Percentiles rank a stretch among this genome's conserved stretches.
These are phyloP conservation scores for Sinosuthora webbiana DNA, from an alignment of 2,113 vertebrate species.

Conservation along the genomic window DNA sequence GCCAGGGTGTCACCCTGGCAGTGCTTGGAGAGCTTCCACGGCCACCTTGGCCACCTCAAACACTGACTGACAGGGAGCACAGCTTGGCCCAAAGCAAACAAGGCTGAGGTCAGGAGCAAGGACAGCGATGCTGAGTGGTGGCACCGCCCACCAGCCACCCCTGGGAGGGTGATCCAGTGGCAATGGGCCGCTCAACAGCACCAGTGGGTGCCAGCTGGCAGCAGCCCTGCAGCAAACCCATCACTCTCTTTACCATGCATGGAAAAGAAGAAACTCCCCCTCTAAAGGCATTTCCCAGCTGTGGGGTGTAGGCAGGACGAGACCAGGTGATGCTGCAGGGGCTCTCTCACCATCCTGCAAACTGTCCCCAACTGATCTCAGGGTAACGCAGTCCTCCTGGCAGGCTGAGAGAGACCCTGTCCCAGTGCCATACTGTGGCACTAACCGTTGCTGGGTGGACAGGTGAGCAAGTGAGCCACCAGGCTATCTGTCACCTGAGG, in stretches of 20 bases:
- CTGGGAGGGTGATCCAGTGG: fast-evolving
- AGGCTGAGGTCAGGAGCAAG: neutral
- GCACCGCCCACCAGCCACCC: fast-evolving
- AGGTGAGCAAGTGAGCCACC: neutral
- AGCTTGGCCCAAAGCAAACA: neutral
- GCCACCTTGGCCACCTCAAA: neutral
- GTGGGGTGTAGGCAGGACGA: neutral
- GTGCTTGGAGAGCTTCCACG: neutral
- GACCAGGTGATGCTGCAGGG: neutral
- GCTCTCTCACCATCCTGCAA: neutral
- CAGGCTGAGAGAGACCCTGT: neutral
- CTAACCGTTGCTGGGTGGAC: fast-evolving
- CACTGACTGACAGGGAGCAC: fast-evolving
- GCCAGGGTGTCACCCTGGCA: neutral
- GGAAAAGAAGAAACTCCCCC: neutral
- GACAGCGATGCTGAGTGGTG: fast-evolving
- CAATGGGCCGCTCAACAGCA: fast-evolving
- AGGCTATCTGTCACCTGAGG: neutral
- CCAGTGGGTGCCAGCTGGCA: neutral
- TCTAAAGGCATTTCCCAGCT: neutral
- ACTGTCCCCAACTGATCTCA: neutral
- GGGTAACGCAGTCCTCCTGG: fast-evolving
- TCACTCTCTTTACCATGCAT: fast-evolving
- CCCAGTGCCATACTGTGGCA: fast-evolving
- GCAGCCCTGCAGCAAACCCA: fast-evolving